Evolutionary conservation across 2,113 vertebrate genomes (phyloP).

Genomic region (Pogonocichla stellata): DNA sequence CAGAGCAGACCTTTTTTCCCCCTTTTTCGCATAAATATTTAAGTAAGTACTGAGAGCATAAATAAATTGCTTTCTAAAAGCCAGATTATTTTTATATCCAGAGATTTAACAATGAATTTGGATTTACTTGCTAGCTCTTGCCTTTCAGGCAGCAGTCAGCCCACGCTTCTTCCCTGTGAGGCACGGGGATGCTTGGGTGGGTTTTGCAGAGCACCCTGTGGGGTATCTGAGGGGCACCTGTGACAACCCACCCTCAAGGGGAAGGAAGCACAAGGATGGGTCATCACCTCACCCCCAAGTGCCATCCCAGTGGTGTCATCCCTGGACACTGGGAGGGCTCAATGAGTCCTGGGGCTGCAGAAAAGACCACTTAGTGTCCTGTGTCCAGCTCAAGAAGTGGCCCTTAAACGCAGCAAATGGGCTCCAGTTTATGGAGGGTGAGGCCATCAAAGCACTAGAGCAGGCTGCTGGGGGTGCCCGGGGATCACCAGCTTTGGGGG

Average conservation of each 20-base stretch:
- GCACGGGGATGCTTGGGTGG: background rate
- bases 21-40: constrained; percentile 38
- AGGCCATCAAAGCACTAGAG: background rate
- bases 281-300: background rate
- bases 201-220: background rate
- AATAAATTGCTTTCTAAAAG: constrained; percentile 58
- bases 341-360: background rate
- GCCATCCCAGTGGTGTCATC: background rate
- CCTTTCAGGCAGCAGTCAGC: background rate
- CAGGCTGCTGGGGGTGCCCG: fast-evolving
- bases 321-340: background rate
- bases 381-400: background rate
- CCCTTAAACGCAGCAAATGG: background rate
- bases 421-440: background rate
- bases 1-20: background rate
- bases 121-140: background rate
- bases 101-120: constrained; percentile 6
- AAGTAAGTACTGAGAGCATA: constrained; percentile 21
- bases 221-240: background rate
- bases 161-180: background rate
- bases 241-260: background rate
- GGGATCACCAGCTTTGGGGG: background rate
- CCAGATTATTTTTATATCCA: constrained; percentile 28
- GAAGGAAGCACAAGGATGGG: background rate
- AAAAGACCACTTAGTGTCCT: background rate